A percentile compares a stretch with the other conserved stretches of the same genome.
These are phyloP conservation scores for Margaritifera margaritifera DNA, from an alignment of 2,888 invertebrate species.

Conservation along the genomic window DNA sequence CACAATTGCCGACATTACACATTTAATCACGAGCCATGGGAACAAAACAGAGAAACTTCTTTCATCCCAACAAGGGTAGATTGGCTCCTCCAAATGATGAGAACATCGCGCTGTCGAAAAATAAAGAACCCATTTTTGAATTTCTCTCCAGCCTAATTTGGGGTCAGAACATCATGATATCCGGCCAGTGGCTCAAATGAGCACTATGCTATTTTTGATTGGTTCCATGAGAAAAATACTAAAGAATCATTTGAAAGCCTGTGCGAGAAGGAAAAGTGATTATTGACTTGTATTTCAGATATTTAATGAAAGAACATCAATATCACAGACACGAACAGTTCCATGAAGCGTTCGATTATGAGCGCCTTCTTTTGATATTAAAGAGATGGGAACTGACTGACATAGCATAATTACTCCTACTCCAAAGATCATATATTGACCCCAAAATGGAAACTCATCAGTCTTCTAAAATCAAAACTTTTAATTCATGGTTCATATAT, in stretches of 20 bases:
- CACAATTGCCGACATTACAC: constrained; percentile 16
- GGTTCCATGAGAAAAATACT: constrained; percentile 27
- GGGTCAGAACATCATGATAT: background rate
- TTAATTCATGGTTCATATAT: no score
- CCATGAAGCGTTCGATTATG: no score
- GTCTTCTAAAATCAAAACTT: no score
- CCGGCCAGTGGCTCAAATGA: constrained; percentile 9
- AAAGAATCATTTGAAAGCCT: constrained; percentile 13
- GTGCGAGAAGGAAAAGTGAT: background rate
- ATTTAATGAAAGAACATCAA: no score
- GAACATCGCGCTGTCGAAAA: constrained; percentile 1
- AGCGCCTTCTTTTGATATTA: no score
- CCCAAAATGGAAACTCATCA: no score
- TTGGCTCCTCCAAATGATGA: no score
- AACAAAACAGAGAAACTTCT: constrained; percentile 10
- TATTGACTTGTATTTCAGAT: no score
- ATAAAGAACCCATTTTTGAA: background rate
- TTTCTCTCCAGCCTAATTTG: background rate
- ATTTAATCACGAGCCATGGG: constrained; percentile 12
- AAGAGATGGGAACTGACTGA: no score
- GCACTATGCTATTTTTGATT: constrained; percentile 16
- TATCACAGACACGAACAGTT: no score
- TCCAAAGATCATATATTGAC: no score
- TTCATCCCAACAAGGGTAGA: constrained; percentile 19
- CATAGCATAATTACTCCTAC: no score